A percentile compares a stretch with the other conserved stretches of the same genome.
Conservation (phyloP, 37 sponge, comb jelly and placozoan species). For the Mnemiopsis leidyi region DNA sequence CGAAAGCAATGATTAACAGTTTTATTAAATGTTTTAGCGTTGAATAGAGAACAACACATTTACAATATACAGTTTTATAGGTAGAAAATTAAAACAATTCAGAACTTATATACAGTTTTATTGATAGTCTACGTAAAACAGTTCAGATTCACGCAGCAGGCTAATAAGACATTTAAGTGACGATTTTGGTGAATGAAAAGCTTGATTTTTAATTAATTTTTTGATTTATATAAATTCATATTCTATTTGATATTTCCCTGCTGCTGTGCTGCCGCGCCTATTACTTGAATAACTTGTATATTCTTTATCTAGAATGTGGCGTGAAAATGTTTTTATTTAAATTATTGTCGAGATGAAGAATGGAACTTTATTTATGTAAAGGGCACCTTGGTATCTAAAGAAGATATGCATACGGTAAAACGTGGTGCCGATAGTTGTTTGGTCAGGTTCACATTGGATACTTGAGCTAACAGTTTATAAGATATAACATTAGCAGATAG, state of each 20-base stretch:
- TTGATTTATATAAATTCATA: neutral
- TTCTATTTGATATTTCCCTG: neutral
- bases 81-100: neutral
- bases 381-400: no score
- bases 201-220: neutral
- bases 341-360: neutral
- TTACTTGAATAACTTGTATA: neutral
- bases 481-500: no score
- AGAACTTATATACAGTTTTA: neutral
- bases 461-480: no score
- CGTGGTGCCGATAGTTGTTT: no score
- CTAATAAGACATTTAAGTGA: neutral
- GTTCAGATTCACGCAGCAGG: neutral
- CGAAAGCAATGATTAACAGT: neutral
- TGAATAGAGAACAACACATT: neutral
- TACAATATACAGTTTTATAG: neutral
- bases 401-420: no score
- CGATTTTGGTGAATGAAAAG: neutral
- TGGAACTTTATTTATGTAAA: neutral
- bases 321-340: neutral
- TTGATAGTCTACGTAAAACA: neutral
- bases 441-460: no score
- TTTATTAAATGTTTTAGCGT: neutral
- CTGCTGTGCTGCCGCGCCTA: neutral
- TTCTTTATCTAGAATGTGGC: neutral